Evolutionary conservation across 2,797 vertebrate genomes (phyloP), one percentile per base, ranked within the genome.

Genomic region (Cyprinodon diabolis): DNA sequence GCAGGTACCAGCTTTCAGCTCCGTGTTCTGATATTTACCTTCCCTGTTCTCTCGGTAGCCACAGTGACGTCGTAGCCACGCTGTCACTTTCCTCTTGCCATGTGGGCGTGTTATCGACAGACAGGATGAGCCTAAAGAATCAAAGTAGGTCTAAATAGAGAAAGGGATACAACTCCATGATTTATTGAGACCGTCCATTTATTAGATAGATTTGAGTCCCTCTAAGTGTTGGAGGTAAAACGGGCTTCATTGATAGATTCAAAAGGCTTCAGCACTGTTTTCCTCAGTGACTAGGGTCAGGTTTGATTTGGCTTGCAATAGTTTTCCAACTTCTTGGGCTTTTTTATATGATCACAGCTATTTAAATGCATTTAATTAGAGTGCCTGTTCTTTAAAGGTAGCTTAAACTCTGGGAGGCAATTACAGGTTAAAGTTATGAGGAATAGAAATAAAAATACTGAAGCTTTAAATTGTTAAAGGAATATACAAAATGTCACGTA

Each of bases 1-100:
- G 95, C 97, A 99, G 98, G 98, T 99, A 98, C 68, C 74, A 7
- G 8, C 13, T 55, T 23, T 72, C 2, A 71, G 21, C 79, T 19
- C 43, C 56, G 21, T 48, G 1, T 40, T 37, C 21, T 3, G 21
- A 21, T 74, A 21, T 62, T 25, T 8, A 65, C 63, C 21, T 25
- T 47, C 35, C 43, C 4, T 10, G 17, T 19, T 49, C 2, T 54
- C 13, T 49, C 9, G 51, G 40, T 25, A 48, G 51, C 37, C 4
- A 15, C 10, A 66, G 43, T 25, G 23, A 43, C 47, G 48, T 78
- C 69, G 72, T 71, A 56, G 74, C 68, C 74, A 71, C 78, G 78
- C 66, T 21, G 58, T 69, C 0, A 11, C 71, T 45, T 14, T 6
- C 71, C 51, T 79, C 66, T 66, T 81, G 80, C 84, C 85, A 76